These are phyloP conservation scores for Tichodroma muraria DNA, from an alignment of 2,113 vertebrate genomes.

Conservation along the genomic window DNA sequence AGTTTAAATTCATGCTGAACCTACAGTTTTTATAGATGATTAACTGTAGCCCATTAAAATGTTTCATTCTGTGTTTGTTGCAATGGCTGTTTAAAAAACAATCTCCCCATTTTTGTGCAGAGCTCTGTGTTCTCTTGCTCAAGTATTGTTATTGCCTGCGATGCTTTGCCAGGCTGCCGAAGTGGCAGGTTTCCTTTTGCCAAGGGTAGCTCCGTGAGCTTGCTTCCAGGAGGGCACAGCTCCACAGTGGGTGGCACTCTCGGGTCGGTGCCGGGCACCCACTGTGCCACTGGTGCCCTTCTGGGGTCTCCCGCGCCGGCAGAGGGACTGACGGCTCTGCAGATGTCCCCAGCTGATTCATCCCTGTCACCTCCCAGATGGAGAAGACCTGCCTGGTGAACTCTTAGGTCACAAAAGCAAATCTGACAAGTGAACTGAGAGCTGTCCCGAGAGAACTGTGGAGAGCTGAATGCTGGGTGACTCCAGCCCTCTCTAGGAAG, in stretches of 20 bases:
- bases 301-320: neutral
- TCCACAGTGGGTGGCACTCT: neutral
- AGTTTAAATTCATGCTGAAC: neutral
- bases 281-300: accelerated
- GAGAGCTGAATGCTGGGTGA: neutral
- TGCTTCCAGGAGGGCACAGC: neutral
- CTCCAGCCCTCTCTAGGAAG: neutral
- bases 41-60: neutral
- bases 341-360: neutral
- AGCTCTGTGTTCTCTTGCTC: neutral
- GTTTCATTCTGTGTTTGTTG: neutral
- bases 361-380: neutral
- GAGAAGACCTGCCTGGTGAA: neutral
- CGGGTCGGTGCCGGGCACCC: neutral
- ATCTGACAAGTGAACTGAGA: neutral
- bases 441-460: neutral
- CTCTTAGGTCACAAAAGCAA: neutral
- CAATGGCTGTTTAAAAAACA: neutral
- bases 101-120: neutral
- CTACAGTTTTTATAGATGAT: neutral
- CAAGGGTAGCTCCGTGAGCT: neutral
- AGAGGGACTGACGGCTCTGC: neutral
- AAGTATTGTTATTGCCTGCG: accelerated
- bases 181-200: neutral
- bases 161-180: neutral